phyloP scores from a whole-genome alignment of 2,888 invertebrate species.

The Zaprionus lineosus region DNA sequence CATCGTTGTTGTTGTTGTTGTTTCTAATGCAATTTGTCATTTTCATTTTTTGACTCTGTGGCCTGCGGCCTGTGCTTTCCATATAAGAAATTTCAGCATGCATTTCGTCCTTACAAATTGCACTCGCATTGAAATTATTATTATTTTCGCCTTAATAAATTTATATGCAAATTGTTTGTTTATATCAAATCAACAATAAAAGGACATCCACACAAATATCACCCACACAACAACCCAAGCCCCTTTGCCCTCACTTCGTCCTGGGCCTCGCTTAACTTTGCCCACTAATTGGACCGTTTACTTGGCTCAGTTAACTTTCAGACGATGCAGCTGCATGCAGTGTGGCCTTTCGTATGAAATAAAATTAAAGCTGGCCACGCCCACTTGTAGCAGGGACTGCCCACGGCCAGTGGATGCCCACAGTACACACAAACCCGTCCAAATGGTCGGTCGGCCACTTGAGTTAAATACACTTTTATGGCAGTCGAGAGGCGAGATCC shows the following conservation, averaged over 20 bases:
- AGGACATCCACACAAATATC: too few species aligned
- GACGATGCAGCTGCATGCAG: conserved; percentile 36
- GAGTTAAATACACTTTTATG: conserved; percentile 61
- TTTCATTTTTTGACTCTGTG: conserved; percentile 57
- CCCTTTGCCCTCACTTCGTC: too few species aligned
- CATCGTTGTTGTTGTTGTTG: conserved; percentile 10
- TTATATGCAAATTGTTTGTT: conserved; percentile 32
- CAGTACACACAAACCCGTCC: not conserved
- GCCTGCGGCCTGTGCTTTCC: conserved; percentile 30
- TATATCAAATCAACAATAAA: too few species aligned
- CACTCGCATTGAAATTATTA: conserved; percentile 34
- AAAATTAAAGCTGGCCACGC: conserved; percentile 50
- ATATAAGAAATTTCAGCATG: conserved; percentile 64
- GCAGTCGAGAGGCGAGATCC: too few species aligned
- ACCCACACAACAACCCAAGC: too few species aligned
- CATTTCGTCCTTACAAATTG: conserved; percentile 69
- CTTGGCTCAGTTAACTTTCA: conserved; percentile 15
- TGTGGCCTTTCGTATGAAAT: conserved; percentile 61
- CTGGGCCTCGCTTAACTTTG: conserved; percentile 8
- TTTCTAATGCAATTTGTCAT: conserved; percentile 74
- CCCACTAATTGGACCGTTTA: conserved; percentile 36
- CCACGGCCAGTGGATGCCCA: not conserved
- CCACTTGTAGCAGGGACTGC: not conserved
- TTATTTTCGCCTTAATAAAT: conserved; percentile 32
- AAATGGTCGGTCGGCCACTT: conserved; percentile 44